Evolutionary conservation across 2,888 invertebrate genomes (phyloP).

Genomic region (Serrognathus titanus): DNA sequence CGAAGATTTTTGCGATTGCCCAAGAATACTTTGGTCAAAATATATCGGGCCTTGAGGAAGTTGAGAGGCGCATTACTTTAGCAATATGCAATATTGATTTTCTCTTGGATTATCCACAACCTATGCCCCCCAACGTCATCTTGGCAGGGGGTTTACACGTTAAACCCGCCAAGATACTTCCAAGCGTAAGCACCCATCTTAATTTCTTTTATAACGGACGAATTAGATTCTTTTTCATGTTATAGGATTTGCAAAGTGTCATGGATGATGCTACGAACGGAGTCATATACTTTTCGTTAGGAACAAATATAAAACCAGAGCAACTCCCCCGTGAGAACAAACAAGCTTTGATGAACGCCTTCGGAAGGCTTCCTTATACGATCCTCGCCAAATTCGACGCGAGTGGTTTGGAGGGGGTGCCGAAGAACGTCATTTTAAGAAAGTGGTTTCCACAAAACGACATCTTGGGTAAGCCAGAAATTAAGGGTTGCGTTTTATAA

Average conservation of each 20-base stretch:
- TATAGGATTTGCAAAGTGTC: conserved; percentile 24
- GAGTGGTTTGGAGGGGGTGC: conserved; percentile 26
- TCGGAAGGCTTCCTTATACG: conserved; percentile 38
- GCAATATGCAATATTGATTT: conserved; percentile 37
- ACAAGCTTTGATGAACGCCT: conserved; percentile 33
- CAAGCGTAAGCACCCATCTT: conserved; percentile 28
- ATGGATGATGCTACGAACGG: conserved; percentile 36
- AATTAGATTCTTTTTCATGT: background rate
- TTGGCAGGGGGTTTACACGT: conserved; percentile 43
- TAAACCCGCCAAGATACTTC: conserved; percentile 29
- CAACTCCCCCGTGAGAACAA: conserved; percentile 27
- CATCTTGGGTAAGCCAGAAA: conserved; percentile 34
- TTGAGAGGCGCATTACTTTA: conserved; percentile 33
- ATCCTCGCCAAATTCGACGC: conserved; percentile 42
- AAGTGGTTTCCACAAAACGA: conserved; percentile 45
- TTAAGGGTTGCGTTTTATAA: too few relatives aligned
- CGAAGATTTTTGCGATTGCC: conserved; percentile 23
- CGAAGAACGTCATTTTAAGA: conserved; percentile 38
- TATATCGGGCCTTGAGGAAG: conserved; percentile 26
- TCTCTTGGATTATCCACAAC: conserved; percentile 34
- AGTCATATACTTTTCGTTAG: conserved; percentile 42
- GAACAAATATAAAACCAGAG: conserved; percentile 35
- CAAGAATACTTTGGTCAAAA: conserved; percentile 29
- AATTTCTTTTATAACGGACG: conserved; percentile 2
- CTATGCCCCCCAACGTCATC: conserved; percentile 42